phyloP scores from a whole-genome alignment of 1,140 invertebrate genomes.

The Drosophila sulfurigaster region DNA sequence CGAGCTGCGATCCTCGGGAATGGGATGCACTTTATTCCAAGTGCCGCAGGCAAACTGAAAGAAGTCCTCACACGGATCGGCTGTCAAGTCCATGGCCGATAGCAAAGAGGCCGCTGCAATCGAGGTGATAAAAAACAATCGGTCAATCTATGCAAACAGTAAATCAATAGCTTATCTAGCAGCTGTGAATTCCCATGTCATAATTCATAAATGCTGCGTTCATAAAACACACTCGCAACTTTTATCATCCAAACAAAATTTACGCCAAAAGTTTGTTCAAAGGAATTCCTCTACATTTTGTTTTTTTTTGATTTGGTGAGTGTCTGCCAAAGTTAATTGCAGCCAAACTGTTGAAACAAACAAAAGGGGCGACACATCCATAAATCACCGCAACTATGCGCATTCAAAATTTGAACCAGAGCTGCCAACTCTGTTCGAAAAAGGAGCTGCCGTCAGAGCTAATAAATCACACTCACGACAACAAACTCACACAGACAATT shows the following conservation, averaged over 20 bases:
- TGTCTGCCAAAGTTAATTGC: not conserved
- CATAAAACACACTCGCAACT: constrained; percentile 14
- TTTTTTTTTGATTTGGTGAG: too few species aligned
- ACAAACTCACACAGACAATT: not conserved
- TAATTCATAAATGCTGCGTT: constrained; percentile 13
- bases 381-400: constrained; percentile 2
- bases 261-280: constrained; percentile 30
- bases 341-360: not conserved
- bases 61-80: constrained; percentile 94
- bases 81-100: constrained; percentile 92
- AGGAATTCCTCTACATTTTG: not conserved
- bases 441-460: not conserved
- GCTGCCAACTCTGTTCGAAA: not conserved
- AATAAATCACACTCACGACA: not conserved
- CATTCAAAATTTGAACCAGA: not conserved
- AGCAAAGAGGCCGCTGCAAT: constrained; percentile 92
- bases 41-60: constrained; percentile 95
- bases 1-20: constrained; percentile 94
- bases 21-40: constrained; percentile 95
- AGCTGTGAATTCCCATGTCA: constrained; percentile 17
- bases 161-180: not conserved
- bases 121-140: not conserved
- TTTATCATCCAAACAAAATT: constrained; percentile 28
- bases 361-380: not conserved
- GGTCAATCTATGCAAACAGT: not conserved